Conservation (phyloP, 2,797 vertebrate genomes). For the Channallabes apus region DNA sequence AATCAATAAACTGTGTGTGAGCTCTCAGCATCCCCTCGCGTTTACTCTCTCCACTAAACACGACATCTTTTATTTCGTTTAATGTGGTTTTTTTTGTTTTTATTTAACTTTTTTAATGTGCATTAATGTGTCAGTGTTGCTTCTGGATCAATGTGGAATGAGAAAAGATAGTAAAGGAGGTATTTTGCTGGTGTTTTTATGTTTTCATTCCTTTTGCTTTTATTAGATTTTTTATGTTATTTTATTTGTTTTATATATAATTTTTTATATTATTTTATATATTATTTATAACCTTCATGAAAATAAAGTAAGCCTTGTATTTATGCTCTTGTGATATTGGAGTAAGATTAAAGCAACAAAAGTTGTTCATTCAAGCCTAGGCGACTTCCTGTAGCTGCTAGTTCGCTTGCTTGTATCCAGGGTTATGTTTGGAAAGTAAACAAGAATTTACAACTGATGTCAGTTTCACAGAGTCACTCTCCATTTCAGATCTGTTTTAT, state of each 20-base stretch:
- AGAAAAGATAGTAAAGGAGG: background rate
- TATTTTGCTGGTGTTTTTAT: background rate
- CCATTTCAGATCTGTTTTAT: background rate
- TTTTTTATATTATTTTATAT: background rate
- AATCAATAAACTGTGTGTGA: slow-evolving; percentile 62
- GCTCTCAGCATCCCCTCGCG: background rate
- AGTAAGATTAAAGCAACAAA: background rate
- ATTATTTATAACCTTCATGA: background rate
- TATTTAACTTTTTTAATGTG: too few species aligned
- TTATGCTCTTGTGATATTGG: background rate
- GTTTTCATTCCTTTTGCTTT: background rate
- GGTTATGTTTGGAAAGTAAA: too few species aligned
- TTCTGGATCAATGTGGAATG: background rate
- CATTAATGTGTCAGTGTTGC: background rate
- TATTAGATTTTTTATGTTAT: background rate
- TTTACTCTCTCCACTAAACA: background rate
- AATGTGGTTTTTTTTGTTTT: background rate
- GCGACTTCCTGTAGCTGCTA: too few species aligned
- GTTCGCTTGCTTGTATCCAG: background rate
- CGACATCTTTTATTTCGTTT: background rate
- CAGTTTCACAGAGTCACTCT: background rate
- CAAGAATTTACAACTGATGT: background rate
- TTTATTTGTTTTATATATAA: background rate
- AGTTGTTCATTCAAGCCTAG: background rate
- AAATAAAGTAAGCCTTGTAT: background rate